Base-by-base conservation (phyloP, 2,797 vertebrate species). In the Poecilia picta region DNA sequence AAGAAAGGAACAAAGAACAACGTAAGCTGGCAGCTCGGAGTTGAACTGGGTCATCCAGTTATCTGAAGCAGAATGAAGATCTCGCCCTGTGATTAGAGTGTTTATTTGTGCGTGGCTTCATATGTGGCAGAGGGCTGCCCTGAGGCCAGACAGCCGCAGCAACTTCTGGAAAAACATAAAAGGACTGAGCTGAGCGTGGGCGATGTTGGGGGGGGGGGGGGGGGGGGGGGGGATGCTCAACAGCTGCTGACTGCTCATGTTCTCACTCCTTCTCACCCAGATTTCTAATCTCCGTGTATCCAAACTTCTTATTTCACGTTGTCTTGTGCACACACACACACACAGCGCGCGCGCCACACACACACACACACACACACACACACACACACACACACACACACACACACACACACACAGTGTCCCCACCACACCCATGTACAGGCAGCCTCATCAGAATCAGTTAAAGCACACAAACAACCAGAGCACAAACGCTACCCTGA, bases 401-500 rank as follows among this genome's bases (percentile, higher is more conserved):
- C 70, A 71, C 77, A 66, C 33, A 45, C 39, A 71, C 23, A 79
- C 79, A 76, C 74, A 66, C 84, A 74, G 76, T 47, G 72, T 78
- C 73, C 83, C 83, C 76, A 75, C 74, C 85, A 72, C 84, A 86
- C 91, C 83, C 79, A 62, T 59, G 83, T 82, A 83, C 84, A 89
- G 79, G 75, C 25, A 70, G 72, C 84, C 89, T 95, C 93, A 96
- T 96, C 93, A 93, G 94, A 96, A 95, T 95, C 95, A 82, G 85
- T 88, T 79, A 87, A 85, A 92, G 84, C 87, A 87, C 89, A n/a
- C 86, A 88, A 89, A 89, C 89, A 93, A 90, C 89, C 91, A 85
- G 76, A 90, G 88, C 89, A 91, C 89, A 92, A 95, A 93, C 75
- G 90, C 94, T 89, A 91, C 92, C 86, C 92, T 93, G 95, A 96